phyloP scores from a whole-genome alignment of 1,140 invertebrate genomes.

The Portunus trituberculatus region DNA sequence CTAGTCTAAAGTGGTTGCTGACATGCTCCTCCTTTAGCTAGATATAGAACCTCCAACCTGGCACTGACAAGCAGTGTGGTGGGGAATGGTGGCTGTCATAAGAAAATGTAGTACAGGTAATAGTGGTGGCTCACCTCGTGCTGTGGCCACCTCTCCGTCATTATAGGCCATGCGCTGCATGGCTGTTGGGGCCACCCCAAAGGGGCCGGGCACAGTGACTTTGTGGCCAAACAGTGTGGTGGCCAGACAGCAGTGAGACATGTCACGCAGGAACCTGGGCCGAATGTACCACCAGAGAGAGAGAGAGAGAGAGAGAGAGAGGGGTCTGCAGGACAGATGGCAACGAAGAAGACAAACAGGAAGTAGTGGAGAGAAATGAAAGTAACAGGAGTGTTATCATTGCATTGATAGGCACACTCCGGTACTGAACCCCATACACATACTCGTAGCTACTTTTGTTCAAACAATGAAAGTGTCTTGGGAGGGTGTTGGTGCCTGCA shows the following conservation, averaged over 20 bases:
- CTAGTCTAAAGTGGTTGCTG: too few species aligned
- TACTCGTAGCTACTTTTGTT: too few species aligned
- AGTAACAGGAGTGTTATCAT: too few species aligned
- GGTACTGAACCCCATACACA: too few species aligned
- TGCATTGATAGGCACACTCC: too few species aligned
- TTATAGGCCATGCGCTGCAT: slow-evolving; percentile 96
- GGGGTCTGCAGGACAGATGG: neutral
- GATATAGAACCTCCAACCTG: too few species aligned
- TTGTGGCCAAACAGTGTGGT: slow-evolving; percentile 86
- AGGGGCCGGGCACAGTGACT: slow-evolving; percentile 88
- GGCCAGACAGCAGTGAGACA: slow-evolving; percentile 85
- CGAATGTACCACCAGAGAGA: slow-evolving; percentile 85
- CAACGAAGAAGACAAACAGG: neutral
- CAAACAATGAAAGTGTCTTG: too few species aligned
- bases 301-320: neutral
- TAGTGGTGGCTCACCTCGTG: slow-evolving; percentile 83
- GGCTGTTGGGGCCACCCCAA: slow-evolving; percentile 94
- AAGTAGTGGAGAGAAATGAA: neutral
- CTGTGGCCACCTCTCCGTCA: slow-evolving; percentile 93
- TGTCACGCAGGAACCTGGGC: slow-evolving; percentile 90
- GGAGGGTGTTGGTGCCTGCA: too few species aligned
- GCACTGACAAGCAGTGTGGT: too few species aligned
- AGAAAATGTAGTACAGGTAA: too few species aligned
- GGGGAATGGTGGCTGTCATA: too few species aligned
- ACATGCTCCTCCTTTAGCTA: too few species aligned